Evolutionary conservation across 53 echinoderm and acorn worm species (phyloP), one percentile per base, ranked within the genome.

Genomic region (Mesocentrotus franciscanus): DNA sequence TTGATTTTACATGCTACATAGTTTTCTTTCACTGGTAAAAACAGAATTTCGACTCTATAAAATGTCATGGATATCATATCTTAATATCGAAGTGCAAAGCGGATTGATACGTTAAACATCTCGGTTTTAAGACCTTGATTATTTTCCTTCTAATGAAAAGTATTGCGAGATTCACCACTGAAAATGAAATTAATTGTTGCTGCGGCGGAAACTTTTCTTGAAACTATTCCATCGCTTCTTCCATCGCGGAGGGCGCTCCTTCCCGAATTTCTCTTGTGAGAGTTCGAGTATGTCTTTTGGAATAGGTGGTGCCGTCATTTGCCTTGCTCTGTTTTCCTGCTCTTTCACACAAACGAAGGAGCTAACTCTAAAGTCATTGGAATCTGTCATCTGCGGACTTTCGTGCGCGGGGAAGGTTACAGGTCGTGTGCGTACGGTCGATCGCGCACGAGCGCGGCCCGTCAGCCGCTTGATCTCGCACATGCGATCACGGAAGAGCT

Each of bases 401-500:
- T 72, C 26, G 30, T 76, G 76, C 3, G 76, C 76, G 26, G 85
- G 85, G 55, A 56, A 85, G 10, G 22, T 85, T 10, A 85, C 85
- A n/a, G 92, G 68, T 61, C 92, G 92, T 60, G 93, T 72, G 15
- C 93, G 74, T 4, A 75, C 74, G 4, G 74, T 72, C 24, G 74
- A 72, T 26, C 74, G 71, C 12, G 78, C 30, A 22, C 84, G 81
- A 9, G 61, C 93, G 24, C 83, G 85, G 2, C 32, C 66, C 35
- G 61, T 24, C 32, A 34, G 61, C 10, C 84, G 60, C n/a, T 78
- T 94, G 85, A 94, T 94, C 61, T 94, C 94, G 85, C 61, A 83
- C 94, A 94, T 94, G 81, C 35, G 34, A 34, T 84, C 64, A 36
- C 94, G 94, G 84, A 94, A 94, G 8, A 81, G 35, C 7, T 94